phyloP scores from a whole-genome alignment of 2,113 vertebrate genomes.

The Vulpes lagopus region DNA sequence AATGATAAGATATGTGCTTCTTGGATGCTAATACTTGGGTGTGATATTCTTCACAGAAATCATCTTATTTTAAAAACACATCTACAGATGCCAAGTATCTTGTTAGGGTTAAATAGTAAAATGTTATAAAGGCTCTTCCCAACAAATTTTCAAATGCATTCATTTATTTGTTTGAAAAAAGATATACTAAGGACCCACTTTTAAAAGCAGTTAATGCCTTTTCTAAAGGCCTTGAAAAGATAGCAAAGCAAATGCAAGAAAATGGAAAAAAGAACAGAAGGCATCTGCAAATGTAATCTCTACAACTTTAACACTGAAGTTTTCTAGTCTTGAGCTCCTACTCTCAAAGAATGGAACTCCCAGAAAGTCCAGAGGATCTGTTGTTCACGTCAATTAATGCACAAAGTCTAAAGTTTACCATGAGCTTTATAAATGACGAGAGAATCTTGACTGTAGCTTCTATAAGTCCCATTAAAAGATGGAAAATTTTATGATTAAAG shows the following conservation, averaged over 20 bases:
- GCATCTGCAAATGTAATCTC: not conserved
- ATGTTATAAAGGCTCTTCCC: not conserved
- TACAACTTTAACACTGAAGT: not conserved
- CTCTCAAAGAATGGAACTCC: not conserved
- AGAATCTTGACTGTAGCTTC: not conserved
- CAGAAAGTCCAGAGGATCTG: not conserved
- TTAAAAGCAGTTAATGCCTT: not conserved
- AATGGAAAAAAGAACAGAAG: not conserved
- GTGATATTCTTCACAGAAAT: not conserved
- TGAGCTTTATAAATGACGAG: not conserved
- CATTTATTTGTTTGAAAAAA: slow-evolving; percentile 20
- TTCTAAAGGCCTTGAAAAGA: not conserved
- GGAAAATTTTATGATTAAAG: not conserved
- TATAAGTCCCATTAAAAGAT: not conserved
- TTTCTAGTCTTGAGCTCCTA: not conserved
- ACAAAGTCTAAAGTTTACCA: not conserved
- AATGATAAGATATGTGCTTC: not conserved
- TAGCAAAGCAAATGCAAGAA: not conserved
- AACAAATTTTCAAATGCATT: not conserved
- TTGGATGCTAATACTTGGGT: not conserved
- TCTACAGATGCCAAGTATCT: not conserved
- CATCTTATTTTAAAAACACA: not conserved
- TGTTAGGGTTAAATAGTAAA: not conserved
- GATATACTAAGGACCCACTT: not conserved
- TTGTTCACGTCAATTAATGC: not conserved